Evolutionary conservation across 2,113 vertebrate species (phyloP).

Genomic region (Ptychochromis oligacanthus): DNA sequence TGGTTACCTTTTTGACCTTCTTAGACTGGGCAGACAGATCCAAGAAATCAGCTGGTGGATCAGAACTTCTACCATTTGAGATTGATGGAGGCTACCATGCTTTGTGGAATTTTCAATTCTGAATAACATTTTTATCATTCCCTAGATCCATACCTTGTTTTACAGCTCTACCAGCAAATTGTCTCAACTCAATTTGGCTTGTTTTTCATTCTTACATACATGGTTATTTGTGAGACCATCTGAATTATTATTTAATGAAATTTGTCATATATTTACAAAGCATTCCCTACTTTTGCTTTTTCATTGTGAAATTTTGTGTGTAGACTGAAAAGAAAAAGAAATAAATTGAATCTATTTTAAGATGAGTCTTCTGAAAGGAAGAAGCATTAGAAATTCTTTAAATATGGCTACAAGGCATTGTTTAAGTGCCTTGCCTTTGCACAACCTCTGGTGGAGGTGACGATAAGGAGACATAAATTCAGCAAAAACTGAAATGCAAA

Average conservation of each 20-base stretch:
- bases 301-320: background rate
- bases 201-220: background rate
- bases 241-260: background rate
- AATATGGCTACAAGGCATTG: background rate
- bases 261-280: background rate
- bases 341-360: fast-evolving
- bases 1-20: background rate
- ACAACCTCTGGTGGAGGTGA: background rate
- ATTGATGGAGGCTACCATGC: background rate
- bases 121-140: no score
- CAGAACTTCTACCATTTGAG: background rate
- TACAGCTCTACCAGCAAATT: no score
- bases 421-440: background rate
- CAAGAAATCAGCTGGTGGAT: background rate
- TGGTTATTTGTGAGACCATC: background rate
- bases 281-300: background rate
- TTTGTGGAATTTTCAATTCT: background rate
- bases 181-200: background rate
- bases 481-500: background rate
- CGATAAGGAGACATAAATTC: background rate
- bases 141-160: no score
- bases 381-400: background rate
- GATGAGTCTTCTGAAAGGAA: background rate
- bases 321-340: background rate
- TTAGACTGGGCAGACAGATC: background rate